Conservation (phyloP, 2,888 invertebrate species). For the Tyria jacobaeae region DNA sequence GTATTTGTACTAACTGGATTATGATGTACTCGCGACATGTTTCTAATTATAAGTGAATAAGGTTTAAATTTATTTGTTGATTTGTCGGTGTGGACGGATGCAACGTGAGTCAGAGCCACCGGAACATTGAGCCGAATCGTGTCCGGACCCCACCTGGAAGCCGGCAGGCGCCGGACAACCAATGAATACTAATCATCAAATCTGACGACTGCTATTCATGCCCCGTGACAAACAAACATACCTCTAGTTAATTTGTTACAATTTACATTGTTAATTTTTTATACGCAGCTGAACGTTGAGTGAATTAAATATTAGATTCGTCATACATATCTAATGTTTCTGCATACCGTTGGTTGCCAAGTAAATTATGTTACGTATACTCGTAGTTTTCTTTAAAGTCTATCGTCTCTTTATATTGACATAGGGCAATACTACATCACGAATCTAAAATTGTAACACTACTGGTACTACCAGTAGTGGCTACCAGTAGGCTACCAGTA, state of each 20-base stretch:
- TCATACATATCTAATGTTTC: constrained; percentile 3
- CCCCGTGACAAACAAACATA: constrained; percentile 52
- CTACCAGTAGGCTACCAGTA: too few species aligned
- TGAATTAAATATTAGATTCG: constrained; percentile 46
- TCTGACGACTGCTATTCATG: constrained; percentile 43
- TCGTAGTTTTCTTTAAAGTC: not conserved
- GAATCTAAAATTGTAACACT: too few species aligned
- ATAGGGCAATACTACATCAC: not conserved
- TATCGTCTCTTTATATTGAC: not conserved
- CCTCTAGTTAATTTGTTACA: constrained; percentile 46
- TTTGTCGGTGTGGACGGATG: constrained; percentile 56
- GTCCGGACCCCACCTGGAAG: constrained; percentile 72
- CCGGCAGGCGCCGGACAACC: constrained; percentile 51
- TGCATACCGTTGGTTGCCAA: constrained; percentile 2
- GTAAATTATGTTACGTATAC: not conserved
- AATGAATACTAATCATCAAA: constrained; percentile 67
- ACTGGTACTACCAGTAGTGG: too few species aligned
- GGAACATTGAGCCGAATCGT: constrained; percentile 73
- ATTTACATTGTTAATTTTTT: constrained; percentile 57
- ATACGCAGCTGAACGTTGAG: constrained; percentile 29
- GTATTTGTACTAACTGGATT: constrained; percentile 41
- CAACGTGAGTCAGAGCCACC: constrained; percentile 75
- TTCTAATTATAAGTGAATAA: constrained; percentile 32
- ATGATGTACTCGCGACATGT: constrained; percentile 21
- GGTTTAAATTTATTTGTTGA: constrained; percentile 35